These are phyloP conservation scores for Cryptotermes secundus DNA, from an alignment of 1,140 invertebrate genomes.

Conservation along the genomic window DNA sequence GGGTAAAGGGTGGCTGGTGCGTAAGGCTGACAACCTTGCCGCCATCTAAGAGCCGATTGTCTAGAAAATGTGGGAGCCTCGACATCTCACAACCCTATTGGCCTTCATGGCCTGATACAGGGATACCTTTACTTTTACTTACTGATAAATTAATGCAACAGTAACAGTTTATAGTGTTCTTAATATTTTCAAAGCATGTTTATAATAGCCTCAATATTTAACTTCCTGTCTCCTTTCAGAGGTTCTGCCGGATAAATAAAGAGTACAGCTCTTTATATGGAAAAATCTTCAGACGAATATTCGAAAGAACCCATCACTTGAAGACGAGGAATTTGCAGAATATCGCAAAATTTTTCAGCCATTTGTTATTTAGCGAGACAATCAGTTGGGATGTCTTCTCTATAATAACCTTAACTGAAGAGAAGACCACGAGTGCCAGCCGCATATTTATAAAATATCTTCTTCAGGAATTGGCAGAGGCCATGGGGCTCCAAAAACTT, in stretches of 20 bases:
- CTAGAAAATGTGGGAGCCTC: no score
- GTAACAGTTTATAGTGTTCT: no score
- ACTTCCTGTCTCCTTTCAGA: constrained; percentile 51
- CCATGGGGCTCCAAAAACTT: constrained; percentile 90
- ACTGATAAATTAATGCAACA: no score
- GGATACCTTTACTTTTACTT: no score
- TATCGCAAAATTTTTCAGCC: constrained; percentile 97
- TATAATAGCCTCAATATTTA: background rate
- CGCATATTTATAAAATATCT: constrained; percentile 98
- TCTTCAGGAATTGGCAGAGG: constrained; percentile 95
- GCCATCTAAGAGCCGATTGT: no score
- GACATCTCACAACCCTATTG: no score
- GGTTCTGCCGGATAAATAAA: constrained; percentile 90
- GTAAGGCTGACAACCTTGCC: no score
- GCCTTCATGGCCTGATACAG: no score
- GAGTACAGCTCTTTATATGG: constrained; percentile 87
- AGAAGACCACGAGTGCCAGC: constrained; percentile 96
- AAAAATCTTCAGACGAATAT: constrained; percentile 96
- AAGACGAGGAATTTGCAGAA: constrained; percentile 97
- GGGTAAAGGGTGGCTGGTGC: no score
- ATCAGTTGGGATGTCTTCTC: constrained; percentile 91
- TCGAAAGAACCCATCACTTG: constrained; percentile 88
- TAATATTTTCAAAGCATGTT: no score
- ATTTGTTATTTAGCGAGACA: constrained; percentile 94
- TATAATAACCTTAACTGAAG: constrained; percentile 92